phyloP scores from a whole-genome alignment of 2,888 invertebrate species.

The Entomobrya proxima region DNA sequence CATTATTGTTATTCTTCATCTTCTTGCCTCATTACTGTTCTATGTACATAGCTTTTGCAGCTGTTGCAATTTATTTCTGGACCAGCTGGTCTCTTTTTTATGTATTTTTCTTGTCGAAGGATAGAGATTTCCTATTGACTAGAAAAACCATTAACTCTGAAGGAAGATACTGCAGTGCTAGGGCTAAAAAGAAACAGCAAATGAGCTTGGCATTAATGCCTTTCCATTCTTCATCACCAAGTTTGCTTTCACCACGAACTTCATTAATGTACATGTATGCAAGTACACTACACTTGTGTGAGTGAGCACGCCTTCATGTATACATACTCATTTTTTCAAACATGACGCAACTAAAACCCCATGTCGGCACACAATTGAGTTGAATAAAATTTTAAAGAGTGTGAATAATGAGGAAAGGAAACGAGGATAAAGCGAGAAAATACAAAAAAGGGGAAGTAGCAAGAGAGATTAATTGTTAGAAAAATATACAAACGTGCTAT shows the following conservation, averaged over 20 bases:
- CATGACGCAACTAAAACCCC: not conserved
- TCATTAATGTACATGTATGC: not conserved
- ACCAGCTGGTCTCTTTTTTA: conserved; percentile 26
- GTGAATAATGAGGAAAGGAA: conserved; percentile 15
- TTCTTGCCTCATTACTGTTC: not conserved
- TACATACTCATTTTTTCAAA: no score
- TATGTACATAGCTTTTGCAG: not conserved
- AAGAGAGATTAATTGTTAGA: not conserved
- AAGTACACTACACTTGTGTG: not conserved
- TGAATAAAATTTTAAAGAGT: not conserved
- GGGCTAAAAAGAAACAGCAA: not conserved
- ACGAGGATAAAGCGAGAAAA: conserved; percentile 4
- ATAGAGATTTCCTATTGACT: not conserved
- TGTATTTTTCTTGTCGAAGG: not conserved
- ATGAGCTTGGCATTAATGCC: not conserved
- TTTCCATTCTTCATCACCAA: not conserved
- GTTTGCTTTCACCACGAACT: not conserved
- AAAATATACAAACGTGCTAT: not conserved
- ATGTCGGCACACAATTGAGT: not conserved
- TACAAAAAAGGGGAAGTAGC: not conserved
- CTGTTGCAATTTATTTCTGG: conserved; percentile 47
- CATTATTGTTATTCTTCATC: not conserved
- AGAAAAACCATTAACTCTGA: not conserved
- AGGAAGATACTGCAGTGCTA: not conserved
- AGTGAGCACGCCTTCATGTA: no score